Conservation (phyloP, 2,113 vertebrate species). For the Actenoides lindsayi region DNA sequence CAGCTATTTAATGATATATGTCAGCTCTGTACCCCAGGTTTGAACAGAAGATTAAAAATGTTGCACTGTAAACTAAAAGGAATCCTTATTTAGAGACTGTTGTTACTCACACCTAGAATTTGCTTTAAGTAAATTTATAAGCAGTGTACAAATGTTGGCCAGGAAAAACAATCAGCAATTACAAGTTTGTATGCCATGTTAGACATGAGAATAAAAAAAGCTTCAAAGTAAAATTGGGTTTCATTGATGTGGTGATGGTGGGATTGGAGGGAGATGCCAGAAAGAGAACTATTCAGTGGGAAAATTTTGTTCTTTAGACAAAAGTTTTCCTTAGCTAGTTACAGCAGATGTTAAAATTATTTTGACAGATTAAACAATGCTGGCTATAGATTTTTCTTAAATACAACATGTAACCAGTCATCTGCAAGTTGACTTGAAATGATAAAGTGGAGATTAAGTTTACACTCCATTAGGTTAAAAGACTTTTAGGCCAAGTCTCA, state of each 20-base stretch:
- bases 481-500: not conserved
- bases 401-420: not conserved
- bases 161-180: not conserved
- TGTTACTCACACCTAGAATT: not conserved
- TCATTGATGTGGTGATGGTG: not conserved
- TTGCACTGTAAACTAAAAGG: not conserved
- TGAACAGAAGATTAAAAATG: not conserved
- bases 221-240: not conserved
- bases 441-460: not conserved
- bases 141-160: not conserved
- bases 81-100: not conserved
- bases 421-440: slow-evolving; percentile 15
- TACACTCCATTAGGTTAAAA: not conserved
- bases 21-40: not conserved
- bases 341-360: not conserved
- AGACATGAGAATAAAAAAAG: not conserved
- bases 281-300: not conserved
- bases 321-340: not conserved
- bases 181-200: not conserved
- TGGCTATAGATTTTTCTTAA: slow-evolving; percentile 1
- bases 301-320: not conserved
- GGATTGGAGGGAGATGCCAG: not conserved
- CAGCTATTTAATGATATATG: not conserved
- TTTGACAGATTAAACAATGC: not conserved
- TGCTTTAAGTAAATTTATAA: not conserved